phyloP scores from a whole-genome alignment of 2,113 vertebrate genomes.

The Setophaga kirtlandii region DNA sequence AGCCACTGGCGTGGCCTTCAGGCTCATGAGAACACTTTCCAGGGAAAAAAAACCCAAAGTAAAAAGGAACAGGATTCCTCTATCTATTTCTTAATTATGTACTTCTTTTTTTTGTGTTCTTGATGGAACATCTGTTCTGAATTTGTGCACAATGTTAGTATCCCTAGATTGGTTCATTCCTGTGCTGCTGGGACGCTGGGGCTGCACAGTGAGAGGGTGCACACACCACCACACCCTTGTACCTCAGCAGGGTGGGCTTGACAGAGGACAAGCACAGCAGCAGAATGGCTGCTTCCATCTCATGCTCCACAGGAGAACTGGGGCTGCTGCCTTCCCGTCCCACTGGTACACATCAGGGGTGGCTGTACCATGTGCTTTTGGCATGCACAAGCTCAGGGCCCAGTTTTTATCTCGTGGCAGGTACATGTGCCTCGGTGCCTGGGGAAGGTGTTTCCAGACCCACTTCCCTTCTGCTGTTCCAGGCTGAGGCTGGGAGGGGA shows the following conservation, averaged over 20 bases:
- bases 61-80: neutral
- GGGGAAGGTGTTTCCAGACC: accelerated
- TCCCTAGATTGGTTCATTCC: neutral
- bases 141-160: neutral
- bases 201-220: neutral
- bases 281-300: neutral
- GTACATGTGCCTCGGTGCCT: accelerated
- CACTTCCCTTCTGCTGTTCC: neutral
- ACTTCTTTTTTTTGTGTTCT: neutral
- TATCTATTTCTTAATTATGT: neutral
- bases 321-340: neutral
- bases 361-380: accelerated
- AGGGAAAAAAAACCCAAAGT: neutral
- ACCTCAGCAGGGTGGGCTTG: neutral
- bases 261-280: neutral
- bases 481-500: neutral
- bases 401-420: accelerated
- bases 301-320: accelerated
- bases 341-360: too few species aligned
- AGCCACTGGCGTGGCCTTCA: neutral
- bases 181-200: accelerated
- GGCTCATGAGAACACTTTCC: slow-evolving; percentile 4
- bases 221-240: accelerated
- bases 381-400: accelerated
- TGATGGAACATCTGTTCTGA: slow-evolving; percentile 54